Conservation (phyloP, 2,888 invertebrate genomes). For the Tachina grossa region DNA sequence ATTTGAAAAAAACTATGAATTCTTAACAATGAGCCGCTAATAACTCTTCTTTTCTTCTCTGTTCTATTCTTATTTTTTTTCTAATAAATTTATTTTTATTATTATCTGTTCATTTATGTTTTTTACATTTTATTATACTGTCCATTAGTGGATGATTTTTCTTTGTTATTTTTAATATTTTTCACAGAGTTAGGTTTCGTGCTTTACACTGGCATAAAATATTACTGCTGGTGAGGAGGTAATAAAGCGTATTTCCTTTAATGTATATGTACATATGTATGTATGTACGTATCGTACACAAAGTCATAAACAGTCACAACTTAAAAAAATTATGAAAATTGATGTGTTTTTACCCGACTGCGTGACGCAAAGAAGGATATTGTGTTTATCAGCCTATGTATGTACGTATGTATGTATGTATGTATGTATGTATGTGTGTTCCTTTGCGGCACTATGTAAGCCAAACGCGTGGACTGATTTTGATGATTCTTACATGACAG, state of each 20-base stretch:
- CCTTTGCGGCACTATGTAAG: no score
- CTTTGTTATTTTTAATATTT: conserved; percentile 31
- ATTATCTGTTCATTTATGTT: conserved; percentile 58
- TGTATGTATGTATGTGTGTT: no score
- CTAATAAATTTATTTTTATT: conserved; percentile 62
- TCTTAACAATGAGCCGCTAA: conserved; percentile 43
- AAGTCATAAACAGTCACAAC: no score
- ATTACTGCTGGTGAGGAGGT: conserved; percentile 46
- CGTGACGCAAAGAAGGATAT: no score
- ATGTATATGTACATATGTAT: no score
- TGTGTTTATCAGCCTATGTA: no score
- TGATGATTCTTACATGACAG: no score
- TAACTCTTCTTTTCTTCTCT: conserved; percentile 44
- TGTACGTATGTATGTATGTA: no score
- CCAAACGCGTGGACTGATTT: no score
- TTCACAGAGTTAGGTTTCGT: conserved; percentile 32
- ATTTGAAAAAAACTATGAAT: background rate
- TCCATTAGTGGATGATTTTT: conserved; percentile 64
- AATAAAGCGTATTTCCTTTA: conserved; percentile 66
- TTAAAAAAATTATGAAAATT: no score
- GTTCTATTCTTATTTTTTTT: conserved; percentile 17
- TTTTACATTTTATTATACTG: conserved; percentile 63
- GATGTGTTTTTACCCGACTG: no score
- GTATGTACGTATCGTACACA: no score
- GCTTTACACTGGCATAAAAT: conserved; percentile 41